These are phyloP conservation scores for Chaenogobius annularis DNA, from an alignment of 2,113 vertebrate species.

Conservation along the genomic window DNA sequence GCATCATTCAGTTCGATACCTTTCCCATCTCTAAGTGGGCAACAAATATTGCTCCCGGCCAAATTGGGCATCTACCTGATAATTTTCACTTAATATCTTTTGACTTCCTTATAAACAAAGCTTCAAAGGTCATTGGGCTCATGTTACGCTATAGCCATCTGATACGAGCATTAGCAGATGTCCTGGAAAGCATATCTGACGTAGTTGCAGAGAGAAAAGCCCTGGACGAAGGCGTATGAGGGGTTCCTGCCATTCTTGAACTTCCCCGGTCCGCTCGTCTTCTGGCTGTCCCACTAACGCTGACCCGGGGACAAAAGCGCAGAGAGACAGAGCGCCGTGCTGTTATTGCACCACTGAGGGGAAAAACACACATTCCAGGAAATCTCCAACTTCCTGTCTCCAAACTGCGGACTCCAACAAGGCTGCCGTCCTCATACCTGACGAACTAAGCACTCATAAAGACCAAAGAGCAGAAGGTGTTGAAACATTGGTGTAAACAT, in stretches of 20 bases:
- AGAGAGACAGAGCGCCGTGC: slow-evolving; percentile 65
- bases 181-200: slow-evolving; percentile 24
- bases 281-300: slow-evolving; percentile 29
- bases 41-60: not conserved
- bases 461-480: slow-evolving; percentile 5
- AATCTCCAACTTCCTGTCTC: slow-evolving; percentile 82
- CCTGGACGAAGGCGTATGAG: slow-evolving; percentile 19
- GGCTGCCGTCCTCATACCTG: slow-evolving; percentile 70
- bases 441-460: slow-evolving; percentile 43
- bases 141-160: slow-evolving; percentile 5
- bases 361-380: slow-evolving; percentile 82
- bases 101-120: not conserved
- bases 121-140: not conserved
- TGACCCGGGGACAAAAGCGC: slow-evolving; percentile 28
- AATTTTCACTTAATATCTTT: not conserved
- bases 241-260: slow-evolving; percentile 39
- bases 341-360: slow-evolving; percentile 78
- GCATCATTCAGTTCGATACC: too few species aligned
- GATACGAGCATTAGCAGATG: slow-evolving; percentile 11
- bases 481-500: slow-evolving; percentile 4
- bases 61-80: not conserved
- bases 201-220: slow-evolving; percentile 37
- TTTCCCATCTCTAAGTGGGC: too few species aligned
- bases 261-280: slow-evolving; percentile 27
- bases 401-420: slow-evolving; percentile 64